A percentile compares a stretch with the other conserved stretches of the same genome.
phyloP scores from a whole-genome alignment of 1,140 invertebrate genomes.

The Panagrolaimus sp. region DNA sequence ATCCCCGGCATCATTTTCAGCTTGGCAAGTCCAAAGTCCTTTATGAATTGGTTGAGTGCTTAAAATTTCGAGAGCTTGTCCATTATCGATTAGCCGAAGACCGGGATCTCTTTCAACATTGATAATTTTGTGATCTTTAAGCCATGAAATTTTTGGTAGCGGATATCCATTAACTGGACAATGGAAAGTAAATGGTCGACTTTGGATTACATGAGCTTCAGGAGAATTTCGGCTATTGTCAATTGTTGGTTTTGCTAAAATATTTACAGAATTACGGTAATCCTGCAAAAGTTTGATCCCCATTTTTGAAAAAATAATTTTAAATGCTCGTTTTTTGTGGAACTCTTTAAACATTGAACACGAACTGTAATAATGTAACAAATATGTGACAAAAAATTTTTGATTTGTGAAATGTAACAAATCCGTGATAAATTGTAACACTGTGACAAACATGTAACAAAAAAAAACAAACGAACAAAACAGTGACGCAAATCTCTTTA shows the following conservation, averaged over 20 bases:
- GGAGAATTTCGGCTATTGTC: constrained; percentile 25
- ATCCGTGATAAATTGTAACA: no score
- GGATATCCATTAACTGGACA: constrained; percentile 67
- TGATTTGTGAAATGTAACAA: no score
- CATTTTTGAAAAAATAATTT: no score
- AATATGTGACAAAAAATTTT: no score
- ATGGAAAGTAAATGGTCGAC: constrained; percentile 59
- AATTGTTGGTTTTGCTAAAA: constrained; percentile 39
- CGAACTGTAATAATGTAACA: no score
- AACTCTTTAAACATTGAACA: no score
- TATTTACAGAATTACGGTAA: background rate
- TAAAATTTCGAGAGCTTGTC: constrained; percentile 48
- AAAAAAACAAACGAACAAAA: no score
- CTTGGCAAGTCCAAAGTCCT: constrained; percentile 52
- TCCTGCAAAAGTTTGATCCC: no score
- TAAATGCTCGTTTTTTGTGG: no score
- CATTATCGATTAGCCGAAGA: constrained; percentile 45
- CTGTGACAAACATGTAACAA: no score
- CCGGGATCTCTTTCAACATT: background rate
- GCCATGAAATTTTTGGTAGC: constrained; percentile 68
- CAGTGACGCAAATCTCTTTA: no score
- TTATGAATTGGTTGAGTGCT: constrained; percentile 34
- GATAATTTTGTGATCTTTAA: background rate
- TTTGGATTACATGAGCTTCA: constrained; percentile 29
- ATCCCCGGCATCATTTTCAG: constrained; percentile 54